Base-by-base conservation (phyloP, 2,888 invertebrate species). In the Chironomus tentans region DNA sequence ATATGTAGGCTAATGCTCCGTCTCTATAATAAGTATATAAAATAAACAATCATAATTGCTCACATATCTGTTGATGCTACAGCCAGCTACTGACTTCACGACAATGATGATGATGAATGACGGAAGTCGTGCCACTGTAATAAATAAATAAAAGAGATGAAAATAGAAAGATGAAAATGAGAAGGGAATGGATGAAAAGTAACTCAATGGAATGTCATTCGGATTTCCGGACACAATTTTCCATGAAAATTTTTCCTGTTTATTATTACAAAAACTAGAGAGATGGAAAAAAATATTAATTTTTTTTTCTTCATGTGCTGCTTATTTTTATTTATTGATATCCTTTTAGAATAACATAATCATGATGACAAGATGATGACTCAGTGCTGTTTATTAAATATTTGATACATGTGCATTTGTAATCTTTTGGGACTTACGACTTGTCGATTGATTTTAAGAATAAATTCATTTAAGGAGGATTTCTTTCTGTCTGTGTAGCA, bases 161-260 rank as follows among this genome's bases (percentile, higher is more conserved):
- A 65, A 65, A 21, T 65, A 38, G 65, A 24, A 24, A 65, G 18
- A 12, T 24, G 22, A 21, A 18, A n/a, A 56, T 56, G n/a, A n/a
- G 65, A 56, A 56, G 18, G 56, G 56, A 24, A 22, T 71, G 48
- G 21, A 28, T 4, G 3, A 28, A 28, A 28, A 28, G 38, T 38
- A 38, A 1, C 38, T 71, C 69, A 69, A 28, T 18, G 61, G 65
- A 24, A 65, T 65, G 65, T 24, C 28, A 24, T 71, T 15, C 74
- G 74, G 74, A 74, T 72, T 56, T 72, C 72, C 74, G 65, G 74
- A 62, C 65, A 65, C 65, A 62, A 74, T 68, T 74, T 68, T 74
- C 68, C 10, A n/a, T 68, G 48, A 65, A 62, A 46, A 74, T 68
- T 68, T 68, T 38, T 46, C 68, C 28, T 38, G 68, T 46, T 68